Evolutionary conservation across 2,888 invertebrate genomes (phyloP), one percentile per base, ranked within the genome.

Genomic region (Fragum sueziense): DNA sequence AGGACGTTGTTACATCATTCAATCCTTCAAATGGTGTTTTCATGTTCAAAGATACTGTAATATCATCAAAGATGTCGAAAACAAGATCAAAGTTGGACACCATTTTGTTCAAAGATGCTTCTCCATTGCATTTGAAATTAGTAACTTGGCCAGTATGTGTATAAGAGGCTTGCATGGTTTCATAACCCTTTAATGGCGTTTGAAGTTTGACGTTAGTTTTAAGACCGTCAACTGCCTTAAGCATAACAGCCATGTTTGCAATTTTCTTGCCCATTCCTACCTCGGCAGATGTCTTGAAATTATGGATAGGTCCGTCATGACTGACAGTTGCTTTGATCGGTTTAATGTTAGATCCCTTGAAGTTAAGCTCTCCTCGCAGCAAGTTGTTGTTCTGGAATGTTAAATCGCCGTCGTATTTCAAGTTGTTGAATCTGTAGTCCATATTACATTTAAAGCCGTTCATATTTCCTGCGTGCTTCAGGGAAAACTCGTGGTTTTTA

Each of bases 361-460:
- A 22, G 25, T 77, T 81, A 0, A 81, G 31, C 59, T 81, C 77
- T 31, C 72, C 78, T 29, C 72, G 77, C 34, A 78, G 14, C 14
- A 51, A 31, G 27, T 81, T 71, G 17, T 70, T n/a, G 51, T 78
- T 77, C 31, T 77, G 70, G 57, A 72, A 78, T 29, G 81, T 54
- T 1, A 75, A 71, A 70, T 77, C 81, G 0, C 81, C 81, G n/a
- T 65, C 51, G 51, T 81, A 81, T 14, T 62, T 72, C 37, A 78
- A 69, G 3, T 74, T 77, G 51, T 81, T 81, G 33, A 61, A 65
- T 52, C 67, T 81, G 57, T 81, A 81, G 22, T 75, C 68, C 77
- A 81, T 72, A 41, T 81, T 81, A 37, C 75, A 78, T 41, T 81
- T 81, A 57, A 81, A 81, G 37, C 71, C 75, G 51, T 77, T 75